A percentile compares a stretch with the other conserved stretches of the same genome.
Evolutionary conservation across 2,113 vertebrate genomes (phyloP).

Genomic region (Vicugna pacos): DNA sequence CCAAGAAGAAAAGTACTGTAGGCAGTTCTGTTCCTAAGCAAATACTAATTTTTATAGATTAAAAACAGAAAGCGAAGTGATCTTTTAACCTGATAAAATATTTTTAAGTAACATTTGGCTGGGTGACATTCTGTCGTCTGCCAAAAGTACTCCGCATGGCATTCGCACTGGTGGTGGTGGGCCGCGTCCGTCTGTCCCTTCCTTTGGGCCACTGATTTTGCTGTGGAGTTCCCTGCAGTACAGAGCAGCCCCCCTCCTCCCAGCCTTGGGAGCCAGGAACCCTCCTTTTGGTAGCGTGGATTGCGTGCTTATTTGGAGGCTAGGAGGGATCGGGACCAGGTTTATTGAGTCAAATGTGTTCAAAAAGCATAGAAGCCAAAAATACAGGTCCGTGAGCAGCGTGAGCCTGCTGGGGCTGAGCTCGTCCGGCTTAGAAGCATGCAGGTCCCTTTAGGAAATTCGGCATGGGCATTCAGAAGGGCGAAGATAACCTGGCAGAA

Average conservation of each 20-base stretch:
- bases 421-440: not conserved
- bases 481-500: not conserved
- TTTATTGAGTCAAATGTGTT: not conserved
- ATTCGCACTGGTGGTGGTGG: too few species aligned
- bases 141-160: not conserved
- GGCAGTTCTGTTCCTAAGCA: not conserved
- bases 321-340: rapidly evolving
- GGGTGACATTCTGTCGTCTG: not conserved
- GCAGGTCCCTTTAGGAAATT: not conserved
- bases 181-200: not conserved
- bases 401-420: not conserved
- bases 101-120: not conserved
- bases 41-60: not conserved
- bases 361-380: not conserved
- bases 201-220: not conserved
- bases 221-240: not conserved
- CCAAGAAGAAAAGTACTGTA: not conserved
- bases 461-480: not conserved
- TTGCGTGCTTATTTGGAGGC: too few species aligned
- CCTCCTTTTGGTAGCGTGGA: not conserved
- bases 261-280: not conserved
- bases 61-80: not conserved
- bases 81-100: not conserved
- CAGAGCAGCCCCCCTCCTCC: too few species aligned
- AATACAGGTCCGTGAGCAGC: not conserved